Conservation (phyloP, 2,888 invertebrate genomes). For the Omphaloscelis lunosa region DNA sequence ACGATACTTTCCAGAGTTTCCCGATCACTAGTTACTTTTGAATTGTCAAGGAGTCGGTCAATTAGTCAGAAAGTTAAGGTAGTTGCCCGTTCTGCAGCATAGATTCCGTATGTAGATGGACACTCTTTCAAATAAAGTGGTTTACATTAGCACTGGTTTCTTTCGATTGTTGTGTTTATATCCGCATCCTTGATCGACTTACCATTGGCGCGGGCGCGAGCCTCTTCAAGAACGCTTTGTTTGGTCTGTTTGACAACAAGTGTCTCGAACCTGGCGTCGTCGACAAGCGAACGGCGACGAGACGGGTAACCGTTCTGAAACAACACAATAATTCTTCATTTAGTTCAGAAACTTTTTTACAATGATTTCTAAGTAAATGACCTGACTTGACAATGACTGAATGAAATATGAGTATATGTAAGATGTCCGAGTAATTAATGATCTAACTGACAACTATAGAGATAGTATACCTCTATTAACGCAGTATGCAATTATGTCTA, state of each 20-base stretch:
- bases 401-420: slow-evolving; percentile 9
- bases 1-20: neutral
- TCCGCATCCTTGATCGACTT: slow-evolving; percentile 75
- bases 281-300: slow-evolving; percentile 98
- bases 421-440: neutral
- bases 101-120: neutral
- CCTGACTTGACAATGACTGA: neutral
- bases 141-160: neutral
- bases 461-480: slow-evolving; percentile 20
- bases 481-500: slow-evolving; percentile 32
- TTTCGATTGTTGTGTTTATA: neutral
- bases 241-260: slow-evolving; percentile 98
- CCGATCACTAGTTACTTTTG: neutral
- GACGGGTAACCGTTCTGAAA: slow-evolving; percentile 99
- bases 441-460: slow-evolving; percentile 9
- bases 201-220: slow-evolving; percentile 97
- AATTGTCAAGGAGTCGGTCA: neutral
- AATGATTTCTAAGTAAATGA: neutral
- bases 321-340: slow-evolving; percentile 62
- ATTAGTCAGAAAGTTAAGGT: neutral
- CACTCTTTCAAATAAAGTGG: neutral
- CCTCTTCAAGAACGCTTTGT: slow-evolving; percentile 97
- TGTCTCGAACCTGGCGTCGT: slow-evolving; percentile 99
- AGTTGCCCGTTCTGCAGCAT: neutral
- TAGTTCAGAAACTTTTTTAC: slow-evolving; percentile 6